A percentile compares a stretch with the other conserved stretches of the same genome.
These are phyloP conservation scores for Platygyra sinensis DNA, from an alignment of 64 coral and sea anemone genomes.

Conservation along the genomic window DNA sequence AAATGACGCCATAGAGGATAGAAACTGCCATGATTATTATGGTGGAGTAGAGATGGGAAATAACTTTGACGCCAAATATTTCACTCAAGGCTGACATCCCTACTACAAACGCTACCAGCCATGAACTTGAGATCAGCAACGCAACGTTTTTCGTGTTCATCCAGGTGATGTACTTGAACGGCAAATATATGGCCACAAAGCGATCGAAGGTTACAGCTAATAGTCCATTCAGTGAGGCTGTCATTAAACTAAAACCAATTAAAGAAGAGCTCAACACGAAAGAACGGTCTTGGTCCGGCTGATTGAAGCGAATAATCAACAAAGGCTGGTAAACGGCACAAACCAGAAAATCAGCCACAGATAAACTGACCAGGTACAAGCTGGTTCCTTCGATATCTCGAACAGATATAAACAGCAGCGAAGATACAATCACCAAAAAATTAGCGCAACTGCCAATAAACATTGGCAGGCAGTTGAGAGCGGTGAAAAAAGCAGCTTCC, in stretches of 20 bases:
- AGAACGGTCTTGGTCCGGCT: not conserved
- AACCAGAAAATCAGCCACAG: slow-evolving; percentile 1
- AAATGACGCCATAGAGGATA: not conserved
- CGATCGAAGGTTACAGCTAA: slow-evolving; percentile 17
- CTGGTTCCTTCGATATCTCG: not conserved
- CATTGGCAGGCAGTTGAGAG: not conserved
- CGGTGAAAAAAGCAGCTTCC: not conserved
- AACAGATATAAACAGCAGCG: not conserved
- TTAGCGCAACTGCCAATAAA: slow-evolving; percentile 23
- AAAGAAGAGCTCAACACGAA: not conserved
- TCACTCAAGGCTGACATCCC: not conserved
- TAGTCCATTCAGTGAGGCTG: not conserved
- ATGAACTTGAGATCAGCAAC: not conserved
- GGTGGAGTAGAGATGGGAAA: not conserved
- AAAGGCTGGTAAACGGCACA: not conserved
- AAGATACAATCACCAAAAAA: not conserved
- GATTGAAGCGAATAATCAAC: not conserved
- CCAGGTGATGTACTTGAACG: not conserved
- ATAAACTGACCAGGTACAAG: not conserved
- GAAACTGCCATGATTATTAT: not conserved
- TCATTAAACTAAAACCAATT: not conserved
- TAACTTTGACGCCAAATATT: not conserved
- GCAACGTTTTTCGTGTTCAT: not conserved
- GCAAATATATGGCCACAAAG: slow-evolving; percentile 6
- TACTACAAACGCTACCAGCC: not conserved